These are phyloP conservation scores for Perca fluviatilis DNA, from an alignment of 2,113 vertebrate genomes.

Conservation along the genomic window DNA sequence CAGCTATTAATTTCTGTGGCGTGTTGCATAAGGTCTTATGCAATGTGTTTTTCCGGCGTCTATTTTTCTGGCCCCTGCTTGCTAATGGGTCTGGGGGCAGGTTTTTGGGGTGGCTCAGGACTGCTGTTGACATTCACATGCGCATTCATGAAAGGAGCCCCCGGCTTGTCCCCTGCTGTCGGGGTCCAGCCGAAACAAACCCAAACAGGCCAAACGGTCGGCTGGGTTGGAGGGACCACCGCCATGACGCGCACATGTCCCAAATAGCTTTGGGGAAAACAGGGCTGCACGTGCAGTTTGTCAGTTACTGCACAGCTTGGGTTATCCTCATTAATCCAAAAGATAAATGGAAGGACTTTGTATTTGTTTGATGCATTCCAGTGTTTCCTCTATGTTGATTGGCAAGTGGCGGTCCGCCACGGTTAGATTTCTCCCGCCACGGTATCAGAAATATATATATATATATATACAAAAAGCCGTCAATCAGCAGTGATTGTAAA, in stretches of 20 bases:
- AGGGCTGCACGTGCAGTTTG: conserved; percentile 47
- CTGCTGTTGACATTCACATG: conserved; percentile 62
- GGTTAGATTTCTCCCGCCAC: no score
- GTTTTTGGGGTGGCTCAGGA: conserved; percentile 37
- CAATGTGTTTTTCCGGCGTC: conserved; percentile 65
- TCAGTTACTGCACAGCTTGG: conserved; percentile 59
- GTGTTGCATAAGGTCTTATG: conserved; percentile 73
- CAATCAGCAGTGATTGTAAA: no score
- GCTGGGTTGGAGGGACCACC: conserved; percentile 42
- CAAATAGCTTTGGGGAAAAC: conserved; percentile 41
- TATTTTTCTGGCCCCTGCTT: conserved; percentile 56
- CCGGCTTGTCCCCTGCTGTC: conserved; percentile 26
- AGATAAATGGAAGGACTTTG: no score
- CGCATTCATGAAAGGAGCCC: conserved; percentile 51
- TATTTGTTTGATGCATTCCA: no score
- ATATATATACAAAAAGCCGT: no score
- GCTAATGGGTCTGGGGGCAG: conserved; percentile 57
- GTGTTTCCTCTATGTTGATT: no score
- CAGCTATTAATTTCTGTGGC: conserved; percentile 64
- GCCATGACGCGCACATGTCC: conserved; percentile 35
- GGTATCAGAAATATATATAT: no score
- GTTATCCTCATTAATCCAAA: neutral
- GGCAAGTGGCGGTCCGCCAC: no score
- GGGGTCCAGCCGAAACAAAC: conserved; percentile 32
- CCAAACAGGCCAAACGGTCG: conserved; percentile 61